These are phyloP conservation scores for Dascillus cervinus DNA, from an alignment of 2,888 invertebrate species.

Conservation along the genomic window DNA sequence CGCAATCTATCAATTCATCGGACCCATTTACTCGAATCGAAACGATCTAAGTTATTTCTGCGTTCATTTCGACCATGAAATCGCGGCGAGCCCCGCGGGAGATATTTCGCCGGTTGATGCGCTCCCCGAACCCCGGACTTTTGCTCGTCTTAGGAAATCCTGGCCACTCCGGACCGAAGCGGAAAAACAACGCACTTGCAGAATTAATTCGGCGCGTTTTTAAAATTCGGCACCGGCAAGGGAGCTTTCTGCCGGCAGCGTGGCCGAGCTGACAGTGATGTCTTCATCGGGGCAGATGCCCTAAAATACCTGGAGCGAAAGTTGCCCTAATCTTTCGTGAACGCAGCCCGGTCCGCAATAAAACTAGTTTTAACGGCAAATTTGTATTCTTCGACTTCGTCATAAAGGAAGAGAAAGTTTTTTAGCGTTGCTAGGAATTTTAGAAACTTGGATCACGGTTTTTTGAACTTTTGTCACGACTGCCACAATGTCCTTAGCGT, in stretches of 20 bases:
- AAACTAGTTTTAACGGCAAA: too few relatives aligned
- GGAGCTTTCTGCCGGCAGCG: slow-evolving; percentile 3
- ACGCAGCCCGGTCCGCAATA: slow-evolving; percentile 1
- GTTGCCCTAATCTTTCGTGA: slow-evolving; percentile 9
- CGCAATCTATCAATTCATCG: neutral
- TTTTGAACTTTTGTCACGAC: too few relatives aligned
- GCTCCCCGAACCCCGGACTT: slow-evolving; percentile 13
- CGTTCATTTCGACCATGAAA: slow-evolving; percentile 15
- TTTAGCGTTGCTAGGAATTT: too few relatives aligned
- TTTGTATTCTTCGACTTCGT: slow-evolving; percentile 1
- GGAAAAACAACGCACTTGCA: slow-evolving; percentile 12
- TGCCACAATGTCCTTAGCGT: too few relatives aligned
- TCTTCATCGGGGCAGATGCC: slow-evolving; percentile 13
- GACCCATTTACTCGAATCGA: neutral
- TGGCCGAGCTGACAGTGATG: slow-evolving; percentile 12
- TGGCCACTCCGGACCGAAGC: slow-evolving; percentile 12
- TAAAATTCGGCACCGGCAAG: neutral
- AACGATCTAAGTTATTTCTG: slow-evolving; percentile 9
- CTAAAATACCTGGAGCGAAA: slow-evolving; percentile 11
- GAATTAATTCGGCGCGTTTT: neutral
- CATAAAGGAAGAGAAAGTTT: neutral
- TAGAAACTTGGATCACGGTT: too few relatives aligned
- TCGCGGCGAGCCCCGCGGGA: slow-evolving; percentile 14
- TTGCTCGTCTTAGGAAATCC: slow-evolving; percentile 14
- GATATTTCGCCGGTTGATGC: slow-evolving; percentile 15